Conservation (phyloP, 2,113 vertebrate species). For the Saccopteryx leptura region DNA sequence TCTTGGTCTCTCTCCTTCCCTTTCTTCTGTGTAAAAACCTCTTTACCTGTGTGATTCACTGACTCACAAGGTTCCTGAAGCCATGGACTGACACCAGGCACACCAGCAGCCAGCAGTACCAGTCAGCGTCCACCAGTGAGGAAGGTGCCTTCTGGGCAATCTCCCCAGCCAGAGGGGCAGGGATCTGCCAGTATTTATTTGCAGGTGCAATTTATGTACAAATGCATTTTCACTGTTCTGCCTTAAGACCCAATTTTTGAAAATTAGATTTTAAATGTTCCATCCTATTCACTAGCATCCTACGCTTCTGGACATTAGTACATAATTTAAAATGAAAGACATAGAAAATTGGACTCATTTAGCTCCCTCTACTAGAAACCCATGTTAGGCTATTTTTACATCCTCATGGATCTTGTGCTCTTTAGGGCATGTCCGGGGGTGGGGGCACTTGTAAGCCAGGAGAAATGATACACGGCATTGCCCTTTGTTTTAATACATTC, state of each 20-base stretch:
- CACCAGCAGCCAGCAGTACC: background rate
- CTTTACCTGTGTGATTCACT: accelerated
- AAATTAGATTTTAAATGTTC: conserved; percentile 78
- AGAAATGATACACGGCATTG: background rate
- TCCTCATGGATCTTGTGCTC: conserved; percentile 48
- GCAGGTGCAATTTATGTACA: conserved; percentile 12
- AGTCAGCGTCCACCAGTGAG: accelerated
- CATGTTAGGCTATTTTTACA: conserved; percentile 72
- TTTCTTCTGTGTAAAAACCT: background rate
- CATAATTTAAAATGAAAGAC: conserved; percentile 79
- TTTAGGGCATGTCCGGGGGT: background rate
- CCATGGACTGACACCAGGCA: background rate
- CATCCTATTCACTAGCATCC: conserved; percentile 57
- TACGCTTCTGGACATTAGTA: conserved; percentile 56
- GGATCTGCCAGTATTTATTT: conserved; percentile 54
- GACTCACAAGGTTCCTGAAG: background rate
- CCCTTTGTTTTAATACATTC: background rate
- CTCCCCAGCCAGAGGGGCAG: background rate
- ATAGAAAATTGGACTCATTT: conserved; percentile 79
- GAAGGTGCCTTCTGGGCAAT: background rate
- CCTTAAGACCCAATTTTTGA: conserved; percentile 70
- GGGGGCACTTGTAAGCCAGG: background rate
- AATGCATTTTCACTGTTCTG: conserved; percentile 69
- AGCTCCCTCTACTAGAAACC: conserved; percentile 57
- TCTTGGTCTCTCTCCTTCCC: background rate